Conservation (phyloP, 2,888 invertebrate genomes). For the Platycnemis pennipes region DNA sequence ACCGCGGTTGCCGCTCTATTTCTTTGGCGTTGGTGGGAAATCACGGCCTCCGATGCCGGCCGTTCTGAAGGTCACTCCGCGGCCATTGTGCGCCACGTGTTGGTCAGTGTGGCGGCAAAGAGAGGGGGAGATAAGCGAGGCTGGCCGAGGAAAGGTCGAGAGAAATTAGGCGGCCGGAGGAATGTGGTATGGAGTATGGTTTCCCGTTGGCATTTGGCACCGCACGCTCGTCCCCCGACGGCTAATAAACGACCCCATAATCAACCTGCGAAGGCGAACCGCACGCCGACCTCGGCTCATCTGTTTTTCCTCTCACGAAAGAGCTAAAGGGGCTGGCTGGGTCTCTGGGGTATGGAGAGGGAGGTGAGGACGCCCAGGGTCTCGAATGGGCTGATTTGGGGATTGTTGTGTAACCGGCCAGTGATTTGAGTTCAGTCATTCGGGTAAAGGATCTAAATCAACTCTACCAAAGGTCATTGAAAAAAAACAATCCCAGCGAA, state of each 20-base stretch:
- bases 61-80: background rate
- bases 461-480: too few species aligned
- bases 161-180: too few species aligned
- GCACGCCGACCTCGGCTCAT: background rate
- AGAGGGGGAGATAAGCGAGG: background rate
- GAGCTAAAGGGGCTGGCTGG: background rate
- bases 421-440: too few species aligned
- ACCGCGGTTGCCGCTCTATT: background rate
- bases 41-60: too few species aligned
- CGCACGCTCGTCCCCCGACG: background rate
- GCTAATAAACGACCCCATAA: background rate
- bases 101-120: background rate
- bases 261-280: background rate
- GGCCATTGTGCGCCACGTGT: background rate
- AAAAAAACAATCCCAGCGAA: too few species aligned
- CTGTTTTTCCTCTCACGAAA: background rate
- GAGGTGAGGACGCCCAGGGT: too few species aligned
- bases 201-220: background rate
- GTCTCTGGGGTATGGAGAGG: background rate
- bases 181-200: background rate
- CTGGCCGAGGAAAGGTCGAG: background rate
- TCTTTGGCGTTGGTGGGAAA: background rate
- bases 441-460: too few species aligned
- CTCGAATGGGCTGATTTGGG: background rate
- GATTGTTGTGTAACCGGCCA: background rate